phyloP scores from a whole-genome alignment of 2,888 invertebrate genomes.

The Actias luna region DNA sequence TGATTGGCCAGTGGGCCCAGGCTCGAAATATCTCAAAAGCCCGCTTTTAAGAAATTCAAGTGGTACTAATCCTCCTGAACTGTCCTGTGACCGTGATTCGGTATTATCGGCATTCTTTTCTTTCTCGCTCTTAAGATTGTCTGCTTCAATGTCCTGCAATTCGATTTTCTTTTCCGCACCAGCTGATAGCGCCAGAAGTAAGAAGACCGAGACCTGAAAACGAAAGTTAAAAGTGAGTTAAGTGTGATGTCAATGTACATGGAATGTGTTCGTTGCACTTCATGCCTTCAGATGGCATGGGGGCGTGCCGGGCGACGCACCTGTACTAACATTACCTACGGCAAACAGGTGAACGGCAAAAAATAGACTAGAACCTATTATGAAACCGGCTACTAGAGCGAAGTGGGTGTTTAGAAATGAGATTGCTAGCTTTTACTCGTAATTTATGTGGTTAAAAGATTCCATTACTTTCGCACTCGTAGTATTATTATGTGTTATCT shows the following conservation, averaged over 20 bases:
- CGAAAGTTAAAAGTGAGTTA: constrained; percentile 58
- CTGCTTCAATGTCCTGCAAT: constrained; percentile 88
- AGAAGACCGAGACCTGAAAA: constrained; percentile 68
- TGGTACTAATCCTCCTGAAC: constrained; percentile 38
- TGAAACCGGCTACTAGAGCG: constrained; percentile 62
- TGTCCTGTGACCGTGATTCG: constrained; percentile 41
- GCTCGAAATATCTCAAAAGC: constrained; percentile 55
- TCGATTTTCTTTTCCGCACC: constrained; percentile 84
- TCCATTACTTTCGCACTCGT: constrained; percentile 49
- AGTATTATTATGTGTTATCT: constrained; percentile 49
- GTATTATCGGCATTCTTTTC: constrained; percentile 55
- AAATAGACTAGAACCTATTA: constrained; percentile 68
- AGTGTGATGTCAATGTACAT: constrained; percentile 44
- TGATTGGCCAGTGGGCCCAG: constrained; percentile 46
- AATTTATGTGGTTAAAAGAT: constrained; percentile 64
- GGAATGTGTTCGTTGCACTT: constrained; percentile 39
- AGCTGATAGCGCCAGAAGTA: constrained; percentile 57
- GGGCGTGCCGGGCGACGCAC: constrained; percentile 43
- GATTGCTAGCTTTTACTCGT: constrained; percentile 75
- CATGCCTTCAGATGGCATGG: constrained; percentile 47
- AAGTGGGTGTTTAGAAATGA: constrained; percentile 52
- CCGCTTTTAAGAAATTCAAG: constrained; percentile 63
- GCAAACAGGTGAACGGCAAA: constrained; percentile 73
- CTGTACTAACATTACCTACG: constrained; percentile 41
- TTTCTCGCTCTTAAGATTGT: constrained; percentile 84